phyloP scores from a whole-genome alignment of 2,113 vertebrate genomes.

The Tonatia bakeri region DNA sequence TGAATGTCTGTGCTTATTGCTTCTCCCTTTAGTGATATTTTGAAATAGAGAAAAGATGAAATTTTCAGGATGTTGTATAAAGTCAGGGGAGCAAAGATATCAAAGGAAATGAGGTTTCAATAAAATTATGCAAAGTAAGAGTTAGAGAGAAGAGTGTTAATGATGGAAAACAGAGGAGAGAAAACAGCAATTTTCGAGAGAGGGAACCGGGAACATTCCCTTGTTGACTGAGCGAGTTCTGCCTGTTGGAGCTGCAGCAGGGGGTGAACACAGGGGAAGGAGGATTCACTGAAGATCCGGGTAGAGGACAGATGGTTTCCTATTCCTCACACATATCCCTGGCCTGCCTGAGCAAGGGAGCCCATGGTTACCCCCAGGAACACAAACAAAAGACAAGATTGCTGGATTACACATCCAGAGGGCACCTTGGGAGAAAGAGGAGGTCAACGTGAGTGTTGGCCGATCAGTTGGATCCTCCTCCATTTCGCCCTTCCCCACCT shows the following conservation, averaged over 20 bases:
- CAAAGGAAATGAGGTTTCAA: neutral
- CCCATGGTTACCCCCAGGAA: neutral
- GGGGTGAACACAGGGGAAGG: neutral
- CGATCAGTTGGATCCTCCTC: neutral
- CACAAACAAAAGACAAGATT: neutral
- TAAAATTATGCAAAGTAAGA: neutral
- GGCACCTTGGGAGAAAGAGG: neutral
- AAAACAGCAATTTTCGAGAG: neutral
- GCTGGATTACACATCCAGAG: neutral
- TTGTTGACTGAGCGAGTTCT: neutral
- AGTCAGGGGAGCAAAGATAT: neutral
- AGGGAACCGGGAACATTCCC: neutral
- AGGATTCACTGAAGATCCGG: constrained; percentile 9
- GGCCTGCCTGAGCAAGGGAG: neutral
- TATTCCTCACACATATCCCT: neutral
- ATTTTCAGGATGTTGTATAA: neutral
- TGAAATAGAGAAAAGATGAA: neutral
- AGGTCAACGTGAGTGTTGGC: neutral
- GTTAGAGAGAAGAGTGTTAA: neutral
- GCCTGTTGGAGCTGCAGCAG: neutral
- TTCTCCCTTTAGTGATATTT: neutral
- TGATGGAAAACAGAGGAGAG: neutral
- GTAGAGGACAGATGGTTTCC: neutral
- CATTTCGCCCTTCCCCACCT: neutral
- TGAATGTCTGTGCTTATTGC: neutral